Conservation (phyloP, 2,113 vertebrate genomes). For the Chinchilla lanigera region DNA sequence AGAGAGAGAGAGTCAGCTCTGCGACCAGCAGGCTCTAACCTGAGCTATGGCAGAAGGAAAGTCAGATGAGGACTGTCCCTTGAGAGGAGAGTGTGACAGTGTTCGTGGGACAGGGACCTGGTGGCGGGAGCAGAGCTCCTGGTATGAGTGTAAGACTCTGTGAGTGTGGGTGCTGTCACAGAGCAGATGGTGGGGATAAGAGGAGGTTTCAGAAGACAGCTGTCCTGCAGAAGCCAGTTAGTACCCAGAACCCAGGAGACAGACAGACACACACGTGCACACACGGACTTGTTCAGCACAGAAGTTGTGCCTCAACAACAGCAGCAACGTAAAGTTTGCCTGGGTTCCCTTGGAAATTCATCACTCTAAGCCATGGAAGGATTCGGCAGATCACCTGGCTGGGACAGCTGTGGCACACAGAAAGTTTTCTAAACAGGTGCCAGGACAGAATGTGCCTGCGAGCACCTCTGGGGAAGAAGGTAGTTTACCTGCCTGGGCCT, state of each 20-base stretch:
- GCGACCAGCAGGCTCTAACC: neutral
- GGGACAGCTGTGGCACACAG: neutral
- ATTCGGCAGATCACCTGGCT: neutral
- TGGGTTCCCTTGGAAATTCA: neutral
- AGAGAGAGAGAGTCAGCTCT: neutral
- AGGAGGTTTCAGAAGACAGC: neutral
- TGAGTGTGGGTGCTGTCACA: neutral
- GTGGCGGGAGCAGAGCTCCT: too few species aligned
- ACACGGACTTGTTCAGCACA: neutral
- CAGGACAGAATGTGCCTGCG: neutral
- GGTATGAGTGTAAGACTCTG: neutral
- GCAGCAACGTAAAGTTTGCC: neutral
- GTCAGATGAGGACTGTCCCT: fast-evolving
- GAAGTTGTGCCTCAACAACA: neutral
- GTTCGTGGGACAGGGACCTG: neutral
- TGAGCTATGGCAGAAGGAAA: neutral
- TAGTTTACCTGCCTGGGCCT: neutral
- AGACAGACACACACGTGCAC: neutral
- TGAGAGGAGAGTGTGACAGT: neutral
- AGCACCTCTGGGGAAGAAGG: neutral
- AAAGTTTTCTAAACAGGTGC: neutral
- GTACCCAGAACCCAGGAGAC: neutral
- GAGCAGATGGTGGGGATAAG: neutral
- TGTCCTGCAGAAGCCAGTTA: neutral
- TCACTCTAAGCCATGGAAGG: neutral